Percentiles rank a stretch among this genome's conserved stretches.
Evolutionary conservation across 2,113 vertebrate genomes (phyloP).

Genomic region (Hypocryptadius cinnamomeus): DNA sequence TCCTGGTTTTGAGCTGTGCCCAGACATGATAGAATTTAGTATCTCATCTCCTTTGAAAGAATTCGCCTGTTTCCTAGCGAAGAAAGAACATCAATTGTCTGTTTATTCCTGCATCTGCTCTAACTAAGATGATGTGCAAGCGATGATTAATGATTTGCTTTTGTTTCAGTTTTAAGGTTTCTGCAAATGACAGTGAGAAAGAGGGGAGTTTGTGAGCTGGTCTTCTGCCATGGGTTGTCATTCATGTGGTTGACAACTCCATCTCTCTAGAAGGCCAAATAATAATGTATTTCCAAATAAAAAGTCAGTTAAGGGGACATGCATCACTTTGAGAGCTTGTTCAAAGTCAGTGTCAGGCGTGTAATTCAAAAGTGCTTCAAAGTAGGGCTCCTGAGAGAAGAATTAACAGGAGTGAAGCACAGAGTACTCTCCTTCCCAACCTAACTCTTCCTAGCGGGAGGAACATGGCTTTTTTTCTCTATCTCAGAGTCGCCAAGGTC

Average conservation of each 20-base stretch:
- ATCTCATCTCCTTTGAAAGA: background rate
- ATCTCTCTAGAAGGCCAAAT: conserved; percentile 38
- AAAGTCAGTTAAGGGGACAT: conserved; percentile 46
- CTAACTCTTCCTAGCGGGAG: background rate
- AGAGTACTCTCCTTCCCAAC: background rate
- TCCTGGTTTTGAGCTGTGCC: background rate
- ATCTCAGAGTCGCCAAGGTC: background rate
- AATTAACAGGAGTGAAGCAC: background rate
- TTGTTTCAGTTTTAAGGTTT: background rate
- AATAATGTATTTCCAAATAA: conserved; percentile 58
- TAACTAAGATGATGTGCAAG: background rate
- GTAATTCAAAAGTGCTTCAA: conserved; percentile 61
- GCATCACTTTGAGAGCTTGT: conserved; percentile 55
- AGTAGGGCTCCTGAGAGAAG: conserved; percentile 6
- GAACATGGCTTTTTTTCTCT: background rate
- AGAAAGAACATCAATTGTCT: background rate
- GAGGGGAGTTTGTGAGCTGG: background rate
- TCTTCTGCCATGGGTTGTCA: conserved; percentile 21
- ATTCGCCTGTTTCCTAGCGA: background rate
- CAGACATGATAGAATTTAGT: background rate
- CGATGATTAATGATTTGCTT: background rate
- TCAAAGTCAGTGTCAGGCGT: conserved; percentile 40
- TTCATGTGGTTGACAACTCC: conserved; percentile 33
- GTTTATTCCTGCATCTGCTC: conserved; percentile 10
- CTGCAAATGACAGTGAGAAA: background rate